A percentile compares a stretch with the other conserved stretches of the same genome.
Conservation (phyloP, 2,113 vertebrate species). For the Antechinus stuartii region DNA sequence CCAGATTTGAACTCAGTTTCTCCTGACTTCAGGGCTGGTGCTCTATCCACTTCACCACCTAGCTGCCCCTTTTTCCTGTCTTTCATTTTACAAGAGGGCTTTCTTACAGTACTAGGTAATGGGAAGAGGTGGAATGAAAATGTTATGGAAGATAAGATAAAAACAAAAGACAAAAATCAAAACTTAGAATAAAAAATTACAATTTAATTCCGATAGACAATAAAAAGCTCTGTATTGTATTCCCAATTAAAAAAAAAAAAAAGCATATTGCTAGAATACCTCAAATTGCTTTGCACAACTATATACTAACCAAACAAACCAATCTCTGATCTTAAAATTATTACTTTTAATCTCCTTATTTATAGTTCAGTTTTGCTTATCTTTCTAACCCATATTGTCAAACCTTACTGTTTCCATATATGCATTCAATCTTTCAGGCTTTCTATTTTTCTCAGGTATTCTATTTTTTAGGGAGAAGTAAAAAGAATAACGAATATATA, state of each 20-base stretch:
- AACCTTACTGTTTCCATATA: background rate
- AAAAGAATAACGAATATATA: background rate
- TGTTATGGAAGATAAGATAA: background rate
- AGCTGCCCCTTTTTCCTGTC: background rate
- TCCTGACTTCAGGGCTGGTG: too few species aligned
- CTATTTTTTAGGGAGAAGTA: background rate
- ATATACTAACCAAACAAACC: background rate
- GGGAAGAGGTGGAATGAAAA: background rate
- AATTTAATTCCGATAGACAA: background rate
- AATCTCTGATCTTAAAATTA: background rate
- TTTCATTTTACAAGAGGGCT: background rate
- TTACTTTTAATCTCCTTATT: background rate
- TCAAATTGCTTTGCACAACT: background rate
- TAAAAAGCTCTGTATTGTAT: background rate
- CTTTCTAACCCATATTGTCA: constrained; percentile 17
- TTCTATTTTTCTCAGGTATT: background rate
- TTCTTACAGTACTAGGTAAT: background rate
- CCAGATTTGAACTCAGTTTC: too few species aligned
- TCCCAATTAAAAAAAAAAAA: background rate
- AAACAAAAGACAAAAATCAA: background rate
- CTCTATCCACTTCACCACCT: too few species aligned
- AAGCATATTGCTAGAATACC: background rate
- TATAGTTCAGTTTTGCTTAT: constrained; percentile 2
- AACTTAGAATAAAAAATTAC: background rate
- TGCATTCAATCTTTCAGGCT: constrained; percentile 6